Base-by-base conservation (phyloP, 2,113 vertebrate genomes). In the Puntigrus tetrazona region DNA sequence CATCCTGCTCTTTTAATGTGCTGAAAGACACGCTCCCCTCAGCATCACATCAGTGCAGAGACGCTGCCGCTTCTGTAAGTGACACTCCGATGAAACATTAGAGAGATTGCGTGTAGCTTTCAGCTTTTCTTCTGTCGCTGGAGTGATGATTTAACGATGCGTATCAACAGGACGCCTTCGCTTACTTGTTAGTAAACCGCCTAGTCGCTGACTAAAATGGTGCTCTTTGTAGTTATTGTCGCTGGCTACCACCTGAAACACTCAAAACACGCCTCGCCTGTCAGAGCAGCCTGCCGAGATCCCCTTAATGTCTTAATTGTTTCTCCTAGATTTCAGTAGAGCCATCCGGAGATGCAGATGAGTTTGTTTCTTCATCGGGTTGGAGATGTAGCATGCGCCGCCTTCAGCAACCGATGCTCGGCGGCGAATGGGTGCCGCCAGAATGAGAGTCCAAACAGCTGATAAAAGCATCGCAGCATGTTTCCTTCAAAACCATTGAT, bases 1-100 rank as follows among this genome's bases (percentile, higher is more conserved):
- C 47, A 77, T 77, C 73, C 29, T n/a, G 74, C 38, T 73, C 74
- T 77, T 77, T 77, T 77, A 77, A 77, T 77, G 74, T 77, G 47
- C 20, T 4, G 47, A 77, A 77, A 52, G 74, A 77, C 47, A 1
- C 74, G 8, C 73, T 75, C 45, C 27, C 14, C 43, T 75, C 73
- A 22, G 43, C 41, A 10, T 75, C 43, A 75, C 73, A 50, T 52
- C n/a, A 52, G 47, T 36, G 29, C 7, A 20, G 25, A 75, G 27
- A 75, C 25, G 1, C 10, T 2, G 16, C 8, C 27, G 14, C 22
- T 50, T 75, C 25, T 29, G 25, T 20, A 18, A 47, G 73, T 75
- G 73, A 75, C 27, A 27, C 43, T 47, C 29, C 55, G 74, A 77
- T 55, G 74, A 77, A 77, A 77, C 47, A 77, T 77, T 77, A 77